Evolutionary conservation across 2,888 invertebrate species (phyloP), one percentile per base, ranked within the genome.

Genomic region (Mythimna albipuncta): DNA sequence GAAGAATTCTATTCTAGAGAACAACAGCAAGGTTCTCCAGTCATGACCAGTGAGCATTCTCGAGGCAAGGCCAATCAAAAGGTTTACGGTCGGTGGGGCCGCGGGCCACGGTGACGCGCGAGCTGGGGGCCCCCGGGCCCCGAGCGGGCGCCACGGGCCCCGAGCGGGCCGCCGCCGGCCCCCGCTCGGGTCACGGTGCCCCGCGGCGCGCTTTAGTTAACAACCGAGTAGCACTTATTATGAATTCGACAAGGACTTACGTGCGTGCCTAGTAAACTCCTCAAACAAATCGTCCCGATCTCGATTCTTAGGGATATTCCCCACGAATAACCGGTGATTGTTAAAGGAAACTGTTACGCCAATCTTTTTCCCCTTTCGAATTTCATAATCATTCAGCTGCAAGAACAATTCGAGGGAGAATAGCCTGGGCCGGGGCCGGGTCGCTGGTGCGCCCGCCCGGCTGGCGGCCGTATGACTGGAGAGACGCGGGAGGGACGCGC

Each of bases 271-370:
- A 97, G 98, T 97, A 98, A 99, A 99, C 97, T 99, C 99, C 98
- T 99, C 99, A 97, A 98, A 98, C 97, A 99, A 98, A 98, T 99
- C 99, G 97, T 99, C 99, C 98, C 98, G 98, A 98, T 99, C 99
- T 98, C 99, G 99, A 98, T 98, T 99, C 98, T 99, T 99, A 97
- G 99, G 99, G 98, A 99, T 99, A 99, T 99, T 99, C 97, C 99
- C 99, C 98, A 99, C 99, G 98, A 99, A 99, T 97, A 99, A 98
- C 97, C 99, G 98, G 97, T 99, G 99, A 98, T 99, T 99, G 98
- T 99, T 99, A 98, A 99, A 99, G 97, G 99, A 99, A 98, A 99
- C 98, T 97, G 99, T 99, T 97, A 99, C 99, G 98, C 99, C 99
- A 98, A 99, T 98, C 98, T 98, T 98, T 98, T 99, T 99, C 97